A percentile compares a stretch with the other conserved stretches of the same genome.
Conservation (phyloP, 2,797 vertebrate species). For the Cyclopterus lumpus region DNA sequence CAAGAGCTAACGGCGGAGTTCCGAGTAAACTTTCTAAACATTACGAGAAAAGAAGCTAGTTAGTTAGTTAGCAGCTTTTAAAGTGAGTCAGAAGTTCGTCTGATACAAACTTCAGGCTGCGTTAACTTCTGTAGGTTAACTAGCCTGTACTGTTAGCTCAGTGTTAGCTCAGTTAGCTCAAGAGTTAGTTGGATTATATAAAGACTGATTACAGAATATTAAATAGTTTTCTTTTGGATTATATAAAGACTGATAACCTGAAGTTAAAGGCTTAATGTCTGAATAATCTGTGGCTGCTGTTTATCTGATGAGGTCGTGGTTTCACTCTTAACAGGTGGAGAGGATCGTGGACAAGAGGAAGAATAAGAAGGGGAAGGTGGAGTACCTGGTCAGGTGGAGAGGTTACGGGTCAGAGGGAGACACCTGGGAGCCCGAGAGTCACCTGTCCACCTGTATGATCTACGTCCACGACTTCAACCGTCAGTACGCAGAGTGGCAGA, state of each 20-base stretch:
- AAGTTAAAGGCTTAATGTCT: too few relatives aligned
- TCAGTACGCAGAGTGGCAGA: conserved; percentile 83
- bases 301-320: too few relatives aligned
- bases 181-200: too few relatives aligned
- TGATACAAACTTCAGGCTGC: neutral
- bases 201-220: too few relatives aligned
- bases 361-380: conserved; percentile 93
- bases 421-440: conserved; percentile 96
- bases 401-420: conserved; percentile 93
- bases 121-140: neutral
- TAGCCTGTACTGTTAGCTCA: neutral
- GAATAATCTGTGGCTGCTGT: too few relatives aligned
- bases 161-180: conserved; percentile 3
- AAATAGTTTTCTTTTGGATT: too few relatives aligned
- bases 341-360: conserved; percentile 92
- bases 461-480: conserved; percentile 95
- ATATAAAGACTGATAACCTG: too few relatives aligned
- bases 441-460: conserved; percentile 92
- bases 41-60: neutral
- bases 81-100: neutral
- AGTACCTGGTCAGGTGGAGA: conserved; percentile 96
- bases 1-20: conserved; percentile 28
- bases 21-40: conserved; percentile 20
- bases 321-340: conserved; percentile 87
- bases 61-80: neutral